These are phyloP conservation scores for Trichogramma pretiosum DNA, from an alignment of 1,140 invertebrate genomes.

Conservation along the genomic window DNA sequence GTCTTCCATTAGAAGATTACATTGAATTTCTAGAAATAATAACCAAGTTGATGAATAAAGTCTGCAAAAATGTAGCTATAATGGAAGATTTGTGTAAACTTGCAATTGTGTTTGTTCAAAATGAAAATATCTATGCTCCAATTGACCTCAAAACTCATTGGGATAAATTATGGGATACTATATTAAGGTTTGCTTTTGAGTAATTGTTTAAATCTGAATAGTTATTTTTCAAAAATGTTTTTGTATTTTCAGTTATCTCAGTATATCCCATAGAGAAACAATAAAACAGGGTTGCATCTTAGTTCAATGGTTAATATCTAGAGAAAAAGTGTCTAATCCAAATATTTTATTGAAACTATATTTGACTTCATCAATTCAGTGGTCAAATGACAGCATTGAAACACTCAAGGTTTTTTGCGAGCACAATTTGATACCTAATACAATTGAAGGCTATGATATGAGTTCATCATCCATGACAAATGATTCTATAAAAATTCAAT, in stretches of 20 bases:
- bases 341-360: conserved; percentile 37
- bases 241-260: conserved; percentile 26
- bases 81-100: conserved; percentile 36
- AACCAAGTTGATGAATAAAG: conserved; percentile 30
- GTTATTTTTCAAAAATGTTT: conserved; percentile 3
- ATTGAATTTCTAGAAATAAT: conserved; percentile 33
- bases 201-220: no score
- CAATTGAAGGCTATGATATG: conserved; percentile 17
- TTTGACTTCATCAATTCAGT: conserved; percentile 33
- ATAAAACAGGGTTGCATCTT: conserved; percentile 32
- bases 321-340: conserved; percentile 30
- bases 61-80: conserved; percentile 30
- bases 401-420: conserved; percentile 34
- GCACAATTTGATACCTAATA: conserved; percentile 21
- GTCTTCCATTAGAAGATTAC: conserved; percentile 33
- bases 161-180: conserved; percentile 39
- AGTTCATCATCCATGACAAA: conserved; percentile 11
- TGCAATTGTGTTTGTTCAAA: conserved; percentile 29
- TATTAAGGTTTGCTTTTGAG: conserved; percentile 37
- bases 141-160: conserved; percentile 27
- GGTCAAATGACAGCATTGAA: conserved; percentile 32
- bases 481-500: conserved; percentile 23
- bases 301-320: conserved; percentile 32
- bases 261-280: conserved; percentile 32
- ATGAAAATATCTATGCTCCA: conserved; percentile 23